Evolutionary conservation across 2,888 invertebrate species (phyloP), one percentile per base, ranked within the genome.

Genomic region (Onthophagus sagittarius): DNA sequence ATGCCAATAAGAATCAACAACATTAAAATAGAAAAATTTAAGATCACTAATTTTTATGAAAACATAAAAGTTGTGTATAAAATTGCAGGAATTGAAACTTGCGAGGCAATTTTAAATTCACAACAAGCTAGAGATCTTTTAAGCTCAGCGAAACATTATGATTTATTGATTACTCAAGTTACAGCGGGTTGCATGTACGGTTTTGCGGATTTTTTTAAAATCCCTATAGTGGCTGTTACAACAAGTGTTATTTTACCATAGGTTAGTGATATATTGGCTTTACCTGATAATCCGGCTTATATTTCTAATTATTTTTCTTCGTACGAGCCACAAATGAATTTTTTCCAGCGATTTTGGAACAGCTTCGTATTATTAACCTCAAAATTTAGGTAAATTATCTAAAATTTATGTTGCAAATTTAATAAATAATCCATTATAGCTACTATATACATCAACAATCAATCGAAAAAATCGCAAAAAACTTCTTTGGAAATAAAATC

Each of bases 151-250:
- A 77, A 77, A 3, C 86, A 87, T 62, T 92, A 89, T 75, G 92
- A 93, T 80, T 78, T 90, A 5, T 83, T 89, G 0, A 81, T 90
- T 7, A 85, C 86, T 11, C 90, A 90, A 81, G 86, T 87, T 76
- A 91, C 91, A 77, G 88, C 88, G 73, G 86, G 87, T 75, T 91
- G 91, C 78, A 83, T 88, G 70, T 81, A 90, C 76, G 90, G 89
- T 0, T 82, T 91, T 3, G 89, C 89, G 1, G 82, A 90, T 78
- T 81, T 87, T 71, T 81, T 91, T 64, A 84, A 87, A 62, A 85
- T 87, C 5, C 90, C 91, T 0, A 86, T 88, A 1, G 85, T 91
- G 0, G 88, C 86, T 0, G 74, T 88, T 0, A 89, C 88, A 32
- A 88, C 89, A 0, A 88, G 88, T 72, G 82, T 86, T 0, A 78